A percentile compares a stretch with the other conserved stretches of the same genome.
Conservation (phyloP, 2,888 invertebrate species). For the Tethea ocularis region DNA sequence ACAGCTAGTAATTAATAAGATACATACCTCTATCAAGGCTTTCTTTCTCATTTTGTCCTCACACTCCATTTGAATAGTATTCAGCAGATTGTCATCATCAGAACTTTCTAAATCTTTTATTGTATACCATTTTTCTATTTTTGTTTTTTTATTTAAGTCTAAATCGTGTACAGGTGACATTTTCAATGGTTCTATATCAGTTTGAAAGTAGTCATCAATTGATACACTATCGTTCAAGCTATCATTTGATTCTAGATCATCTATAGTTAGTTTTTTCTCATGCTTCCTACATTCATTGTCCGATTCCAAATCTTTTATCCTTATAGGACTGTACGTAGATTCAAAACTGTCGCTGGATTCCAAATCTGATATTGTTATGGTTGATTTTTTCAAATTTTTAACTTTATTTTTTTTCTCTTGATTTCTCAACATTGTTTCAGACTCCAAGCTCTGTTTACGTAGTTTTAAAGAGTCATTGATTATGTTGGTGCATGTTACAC, state of each 20-base stretch:
- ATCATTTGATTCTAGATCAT: not conserved
- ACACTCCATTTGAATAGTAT: not conserved
- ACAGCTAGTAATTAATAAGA: too few relatives aligned
- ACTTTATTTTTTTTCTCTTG: too few relatives aligned
- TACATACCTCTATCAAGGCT: too few relatives aligned
- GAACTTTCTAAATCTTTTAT: constrained; percentile 9
- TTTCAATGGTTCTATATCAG: not conserved
- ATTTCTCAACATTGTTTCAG: constrained; percentile 29
- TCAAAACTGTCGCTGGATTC: not conserved
- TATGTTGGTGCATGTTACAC: constrained; percentile 23
- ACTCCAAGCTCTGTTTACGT: constrained; percentile 22
- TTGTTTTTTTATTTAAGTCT: too few relatives aligned
- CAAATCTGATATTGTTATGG: not conserved
- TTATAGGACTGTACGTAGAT: not conserved
- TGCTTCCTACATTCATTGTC: not conserved
- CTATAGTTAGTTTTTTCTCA: not conserved
- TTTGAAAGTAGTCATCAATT: not conserved
- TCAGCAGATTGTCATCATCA: not conserved
- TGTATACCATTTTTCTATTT: not conserved
- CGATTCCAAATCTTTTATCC: not conserved
- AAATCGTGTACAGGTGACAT: not conserved
- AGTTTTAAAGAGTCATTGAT: constrained; percentile 25
- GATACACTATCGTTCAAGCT: not conserved
- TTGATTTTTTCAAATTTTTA: not conserved
- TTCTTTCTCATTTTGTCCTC: not conserved